Evolutionary conservation across 2,113 vertebrate genomes (phyloP).

Genomic region (Irena cyanogastra): DNA sequence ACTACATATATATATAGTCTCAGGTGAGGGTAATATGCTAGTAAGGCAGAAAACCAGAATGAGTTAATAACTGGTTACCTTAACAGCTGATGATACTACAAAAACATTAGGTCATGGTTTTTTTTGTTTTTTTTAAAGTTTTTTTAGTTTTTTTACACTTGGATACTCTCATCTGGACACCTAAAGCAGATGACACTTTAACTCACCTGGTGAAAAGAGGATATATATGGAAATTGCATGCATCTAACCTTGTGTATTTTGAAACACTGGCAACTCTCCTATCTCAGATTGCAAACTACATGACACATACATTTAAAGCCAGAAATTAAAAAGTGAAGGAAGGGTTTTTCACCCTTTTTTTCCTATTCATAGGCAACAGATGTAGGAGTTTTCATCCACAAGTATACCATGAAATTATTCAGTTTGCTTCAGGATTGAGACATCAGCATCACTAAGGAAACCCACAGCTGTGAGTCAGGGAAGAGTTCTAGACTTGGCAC

Average conservation of each 20-base stretch:
- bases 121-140: accelerated
- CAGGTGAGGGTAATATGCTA: neutral
- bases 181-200: neutral
- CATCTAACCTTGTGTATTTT: neutral
- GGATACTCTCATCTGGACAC: neutral
- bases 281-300: neutral
- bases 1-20: neutral
- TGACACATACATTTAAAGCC: neutral
- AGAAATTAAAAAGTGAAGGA: neutral
- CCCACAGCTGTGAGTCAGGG: neutral
- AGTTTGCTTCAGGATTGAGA: neutral
- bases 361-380: neutral
- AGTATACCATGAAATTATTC: neutral
- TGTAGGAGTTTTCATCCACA: neutral
- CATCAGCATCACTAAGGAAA: neutral
- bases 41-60: neutral
- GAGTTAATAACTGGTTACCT: neutral
- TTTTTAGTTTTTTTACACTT: neutral
- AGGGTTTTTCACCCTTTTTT: neutral
- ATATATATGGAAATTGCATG: neutral
- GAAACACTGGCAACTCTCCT: neutral
- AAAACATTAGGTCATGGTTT: neutral
- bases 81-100: neutral
- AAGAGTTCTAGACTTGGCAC: neutral
- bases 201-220: neutral